These are phyloP conservation scores for Paradoxurus hermaphroditus DNA, from an alignment of 2,113 vertebrate genomes.

Conservation along the genomic window DNA sequence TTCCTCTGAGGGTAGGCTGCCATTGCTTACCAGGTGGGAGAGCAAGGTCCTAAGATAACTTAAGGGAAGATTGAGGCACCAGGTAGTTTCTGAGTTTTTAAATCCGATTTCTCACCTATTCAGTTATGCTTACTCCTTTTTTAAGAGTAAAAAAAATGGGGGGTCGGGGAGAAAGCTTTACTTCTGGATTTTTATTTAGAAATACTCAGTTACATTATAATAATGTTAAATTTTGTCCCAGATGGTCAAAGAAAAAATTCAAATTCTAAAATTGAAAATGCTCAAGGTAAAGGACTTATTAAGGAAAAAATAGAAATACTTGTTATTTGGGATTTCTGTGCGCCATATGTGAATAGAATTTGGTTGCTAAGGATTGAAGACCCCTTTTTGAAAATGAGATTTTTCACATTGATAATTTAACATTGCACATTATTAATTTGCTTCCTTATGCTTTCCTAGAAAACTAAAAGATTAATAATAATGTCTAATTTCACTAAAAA, in stretches of 20 bases:
- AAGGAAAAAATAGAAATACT: neutral
- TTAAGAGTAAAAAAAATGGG: slow-evolving; percentile 5
- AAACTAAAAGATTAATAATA: slow-evolving; percentile 4
- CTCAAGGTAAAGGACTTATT: neutral
- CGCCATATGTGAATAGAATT: neutral
- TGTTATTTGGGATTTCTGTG: neutral
- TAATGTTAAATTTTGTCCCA: neutral
- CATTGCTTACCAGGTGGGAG: neutral
- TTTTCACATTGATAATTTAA: slow-evolving; percentile 29
- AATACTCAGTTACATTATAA: neutral
- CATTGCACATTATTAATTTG: slow-evolving; percentile 1
- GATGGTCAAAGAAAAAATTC: slow-evolving; percentile 18
- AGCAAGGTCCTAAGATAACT: neutral
- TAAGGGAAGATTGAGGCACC: neutral
- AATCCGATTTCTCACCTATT: neutral
- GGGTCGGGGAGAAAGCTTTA: neutral
- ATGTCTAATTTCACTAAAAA: neutral
- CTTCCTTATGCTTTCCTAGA: neutral
- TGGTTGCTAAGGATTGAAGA: slow-evolving; percentile 21
- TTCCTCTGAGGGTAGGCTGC: neutral
- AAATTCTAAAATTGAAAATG: slow-evolving; percentile 41
- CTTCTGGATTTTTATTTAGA: neutral
- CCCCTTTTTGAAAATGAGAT: slow-evolving; percentile 4
- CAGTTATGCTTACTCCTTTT: neutral
- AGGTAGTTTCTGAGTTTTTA: neutral